Conservation (phyloP, 2,888 invertebrate species). For the Scaptodrosophila latifasciaeformis region DNA sequence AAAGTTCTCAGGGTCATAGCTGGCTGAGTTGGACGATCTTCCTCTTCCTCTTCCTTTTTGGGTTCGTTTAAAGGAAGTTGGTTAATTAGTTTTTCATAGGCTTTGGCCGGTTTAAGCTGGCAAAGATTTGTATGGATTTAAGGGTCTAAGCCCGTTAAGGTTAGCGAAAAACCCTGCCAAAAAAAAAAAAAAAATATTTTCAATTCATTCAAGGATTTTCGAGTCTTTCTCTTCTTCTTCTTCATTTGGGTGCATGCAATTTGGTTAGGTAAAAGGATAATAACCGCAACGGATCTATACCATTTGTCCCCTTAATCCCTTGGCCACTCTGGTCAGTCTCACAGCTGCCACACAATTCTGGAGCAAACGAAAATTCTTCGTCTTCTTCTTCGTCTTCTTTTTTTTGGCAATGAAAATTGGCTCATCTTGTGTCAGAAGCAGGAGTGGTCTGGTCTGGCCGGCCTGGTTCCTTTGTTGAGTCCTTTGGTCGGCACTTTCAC, state of each 20-base stretch:
- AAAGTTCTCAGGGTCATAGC: conserved; percentile 61
- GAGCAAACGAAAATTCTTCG: conserved; percentile 1
- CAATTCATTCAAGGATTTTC: no score
- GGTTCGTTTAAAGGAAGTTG: no score
- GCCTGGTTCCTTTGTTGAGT: conserved; percentile 41
- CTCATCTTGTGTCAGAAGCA: conserved; percentile 40
- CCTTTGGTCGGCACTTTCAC: conserved; percentile 52
- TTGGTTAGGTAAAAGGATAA: conserved; percentile 52
- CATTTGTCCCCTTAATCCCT: conserved; percentile 30
- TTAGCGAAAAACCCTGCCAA: no score
- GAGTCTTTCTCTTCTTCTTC: no score
- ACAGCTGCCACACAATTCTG: conserved; percentile 45
- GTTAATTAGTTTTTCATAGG: background rate
- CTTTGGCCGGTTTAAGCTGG: background rate
- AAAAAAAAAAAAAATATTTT: no score
- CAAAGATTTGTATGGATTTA: no score
- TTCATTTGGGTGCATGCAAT: no score
- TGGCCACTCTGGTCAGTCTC: conserved; percentile 26
- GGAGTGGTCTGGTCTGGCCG: conserved; percentile 34
- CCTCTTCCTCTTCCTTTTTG: background rate
- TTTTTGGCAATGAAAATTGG: conserved; percentile 51
- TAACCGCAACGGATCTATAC: conserved; percentile 34
- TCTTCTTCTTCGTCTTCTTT: conserved; percentile 8
- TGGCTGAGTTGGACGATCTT: conserved; percentile 32
- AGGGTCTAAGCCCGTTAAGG: no score